Base-by-base conservation (phyloP, 2,888 invertebrate species). In the Trimorus sp. region DNA sequence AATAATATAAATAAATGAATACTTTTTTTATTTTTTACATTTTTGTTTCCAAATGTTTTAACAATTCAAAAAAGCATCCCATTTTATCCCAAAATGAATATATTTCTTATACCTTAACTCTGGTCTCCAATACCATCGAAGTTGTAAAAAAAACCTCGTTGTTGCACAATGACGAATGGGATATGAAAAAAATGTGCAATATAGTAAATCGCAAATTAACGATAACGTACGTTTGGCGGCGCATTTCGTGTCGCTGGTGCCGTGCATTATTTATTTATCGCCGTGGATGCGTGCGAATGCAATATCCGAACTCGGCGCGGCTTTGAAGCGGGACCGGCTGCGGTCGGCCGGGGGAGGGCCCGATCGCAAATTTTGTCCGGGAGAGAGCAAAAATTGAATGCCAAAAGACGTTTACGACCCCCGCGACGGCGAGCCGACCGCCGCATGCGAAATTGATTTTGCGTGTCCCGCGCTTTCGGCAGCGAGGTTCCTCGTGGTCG, bases 381-480 rank as follows among this genome's bases (percentile, higher is more conserved):
- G 70, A 66, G 82, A 69, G 59, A 73, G 76, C 63, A 59, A 79
- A 84, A 81, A 84, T 84, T 84, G 84, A 84, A 83, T 81, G 84
- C 73, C 81, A 78, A 76, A 60, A 48, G 79, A 83, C 79, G 40
- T 84, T 84, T 84, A 84, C 75, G 84, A 82, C 78, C 77, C 75
- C 80, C 74, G 73, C 80, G 74, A 83, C 58, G 66, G 80, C 59
- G 79, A 36, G 56, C 74, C 66, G 79, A 82, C 74, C 65, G 66
- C 68, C 65, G 65, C 80, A 60, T 63, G 62, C 59, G 75, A 89
- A 89, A 89, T 89, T 89, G 89, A 89, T 89, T 89, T 88, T 88
- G 87, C 86, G 86, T 85, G 75, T 71, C 70, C 45, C 54, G 66
- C 56, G 16, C 66, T 75, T 75, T 76, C 60, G 70, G 66, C 71